Base-by-base conservation (phyloP, 2,797 vertebrate genomes). In the Micromesistius poutassou region DNA sequence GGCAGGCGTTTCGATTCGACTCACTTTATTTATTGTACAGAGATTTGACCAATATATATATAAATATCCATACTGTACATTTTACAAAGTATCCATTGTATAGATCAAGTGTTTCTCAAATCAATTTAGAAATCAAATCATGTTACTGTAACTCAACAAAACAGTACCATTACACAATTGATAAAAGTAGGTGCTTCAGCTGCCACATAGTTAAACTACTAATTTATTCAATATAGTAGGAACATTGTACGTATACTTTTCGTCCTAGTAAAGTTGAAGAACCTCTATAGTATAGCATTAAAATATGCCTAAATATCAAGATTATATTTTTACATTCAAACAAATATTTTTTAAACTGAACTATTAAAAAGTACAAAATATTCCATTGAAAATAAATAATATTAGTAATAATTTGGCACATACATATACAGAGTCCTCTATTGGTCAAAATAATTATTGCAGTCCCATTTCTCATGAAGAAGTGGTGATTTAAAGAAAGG, bases 391-490 rank as follows among this genome's bases (percentile, higher is more conserved):
- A 22, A 75, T 33, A 55, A 55, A 22, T 38, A 5, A 35, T 6
- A 35, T n/a, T 40, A 28, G 38, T 46, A 50, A 30, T 8, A 22
- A 35, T 72, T 33, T 31, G 71, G 28, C 80, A 50, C 13, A 74
- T n/a, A 84, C 77, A 42, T 76, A 77, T 85, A 83, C 55, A 89
- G 82, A 19, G 80, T 50, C 88, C 76, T 76, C 90, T 92, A 82
- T 77, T 90, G 91, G 85, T 73, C 76, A 75, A 66, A 73, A 76
- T 19, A 9, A 76, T 13, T 79, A 79, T 30, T 83, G 62, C 62
- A 68, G 62, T 3, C 62, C 62, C 9, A 28, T 68, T 68, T 68
- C n/a, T 68, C 3, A 7, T 62, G 55, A 22, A 62, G 55, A 62
- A n/a, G n/a, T n/a, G 22, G 6, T 8, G 9, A 50, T 19, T 5